phyloP scores from a whole-genome alignment of 2,113 vertebrate species.

The Dromiciops gliroides region DNA sequence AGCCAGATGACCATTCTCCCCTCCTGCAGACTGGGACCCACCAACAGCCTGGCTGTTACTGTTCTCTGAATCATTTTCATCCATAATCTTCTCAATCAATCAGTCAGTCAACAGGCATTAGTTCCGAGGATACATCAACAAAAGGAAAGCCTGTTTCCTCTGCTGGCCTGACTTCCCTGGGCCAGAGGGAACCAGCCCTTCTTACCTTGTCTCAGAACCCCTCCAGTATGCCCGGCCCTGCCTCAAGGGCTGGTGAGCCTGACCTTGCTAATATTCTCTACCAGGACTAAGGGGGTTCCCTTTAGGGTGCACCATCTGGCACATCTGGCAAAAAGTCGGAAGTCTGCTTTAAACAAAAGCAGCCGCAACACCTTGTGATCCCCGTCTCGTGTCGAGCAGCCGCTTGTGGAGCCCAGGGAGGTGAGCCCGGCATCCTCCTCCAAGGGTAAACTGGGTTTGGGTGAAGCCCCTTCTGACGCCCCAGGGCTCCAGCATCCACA shows the following conservation, averaged over 20 bases:
- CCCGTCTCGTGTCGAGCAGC: neutral
- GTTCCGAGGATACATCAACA: neutral
- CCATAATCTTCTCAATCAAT: neutral
- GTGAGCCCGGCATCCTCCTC: neutral
- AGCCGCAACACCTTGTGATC: neutral
- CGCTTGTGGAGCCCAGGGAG: accelerated
- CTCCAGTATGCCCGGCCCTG: neutral
- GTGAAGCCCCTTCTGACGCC: neutral
- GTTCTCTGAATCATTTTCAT: neutral
- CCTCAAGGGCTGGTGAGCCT: constrained; percentile 43
- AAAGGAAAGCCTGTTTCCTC: neutral
- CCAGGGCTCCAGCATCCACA: constrained; percentile 70
- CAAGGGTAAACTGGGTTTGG: neutral
- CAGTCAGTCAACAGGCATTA: neutral
- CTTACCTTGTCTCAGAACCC: neutral
- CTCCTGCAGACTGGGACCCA: neutral
- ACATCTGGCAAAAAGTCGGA: constrained; percentile 53
- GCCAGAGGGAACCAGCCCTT: neutral
- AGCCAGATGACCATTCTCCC: neutral
- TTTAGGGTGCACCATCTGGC: constrained; percentile 44
- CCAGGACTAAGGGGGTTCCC: neutral
- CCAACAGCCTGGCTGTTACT: neutral
- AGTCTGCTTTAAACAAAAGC: constrained; percentile 15
- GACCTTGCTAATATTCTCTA: constrained; percentile 50
- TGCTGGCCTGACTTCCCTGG: too few species aligned